Base-by-base conservation (phyloP, 92 coral and sea anemone species). In the Siderastrea radians region DNA sequence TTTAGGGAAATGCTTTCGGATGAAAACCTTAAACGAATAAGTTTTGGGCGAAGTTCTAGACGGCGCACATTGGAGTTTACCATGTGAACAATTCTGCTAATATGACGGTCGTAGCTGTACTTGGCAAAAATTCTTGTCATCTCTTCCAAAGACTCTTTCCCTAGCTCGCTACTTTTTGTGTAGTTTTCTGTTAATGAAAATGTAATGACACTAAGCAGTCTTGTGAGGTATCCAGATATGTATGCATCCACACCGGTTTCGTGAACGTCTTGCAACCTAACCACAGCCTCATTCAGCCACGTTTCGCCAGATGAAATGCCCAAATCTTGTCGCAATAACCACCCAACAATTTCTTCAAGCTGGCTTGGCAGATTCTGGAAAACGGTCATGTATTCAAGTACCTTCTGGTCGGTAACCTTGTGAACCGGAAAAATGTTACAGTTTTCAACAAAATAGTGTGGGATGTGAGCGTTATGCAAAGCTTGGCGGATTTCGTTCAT, bases 371-470 rank as follows among this genome's bases (percentile, higher is more conserved):
- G 10, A 12, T 87, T 60, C 79, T 59, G 71, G 45, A 68, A 49
- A 77, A 87, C 17, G 44, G 13, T 83, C 10, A n/a, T 59, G 68
- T 68, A 87, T 44, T 71, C 70, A 26, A 66, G 58, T 16, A 68
- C 64, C 75, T 79, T 87, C 57, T 68, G 26, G 61, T 46, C 57
- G 17, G 26, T 79, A 63, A 62, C 62, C 80, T 87, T 87, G 53
- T 87, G 90, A 50, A 19, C 55, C 10, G 90, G 90, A 47, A 87
- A 87, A 59, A 87, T 87, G 80, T 87, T 87, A 49, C 90, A 87
- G 10, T 57, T 77, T 51, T 49, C 12, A 44, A 87, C 85, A 64
- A 87, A 87, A 43, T 68, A 72, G 71, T 87, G 90, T 57, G 86
- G 90, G 53, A 87, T 87, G 61, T 59, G 59, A 6, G 62, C 62